Evolutionary conservation across 1,140 invertebrate species (phyloP).

Genomic region (Zaprionus taronus): DNA sequence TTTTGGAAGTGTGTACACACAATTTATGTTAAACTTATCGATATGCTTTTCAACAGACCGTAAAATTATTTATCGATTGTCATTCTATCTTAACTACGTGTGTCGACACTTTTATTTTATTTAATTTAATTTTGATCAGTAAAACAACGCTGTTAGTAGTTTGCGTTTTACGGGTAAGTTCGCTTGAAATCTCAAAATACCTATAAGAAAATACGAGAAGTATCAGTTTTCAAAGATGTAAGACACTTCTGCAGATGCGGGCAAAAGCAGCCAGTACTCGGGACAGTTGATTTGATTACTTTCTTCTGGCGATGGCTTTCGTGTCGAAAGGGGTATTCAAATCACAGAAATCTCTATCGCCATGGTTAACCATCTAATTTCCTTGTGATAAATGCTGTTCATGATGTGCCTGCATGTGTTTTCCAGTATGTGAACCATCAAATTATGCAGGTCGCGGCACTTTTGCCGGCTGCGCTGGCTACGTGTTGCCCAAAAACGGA

Average conservation of each 20-base stretch:
- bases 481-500: constrained; percentile 40
- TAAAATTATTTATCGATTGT: constrained; percentile 24
- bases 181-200: background rate
- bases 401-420: constrained; percentile 11
- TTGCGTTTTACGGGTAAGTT: constrained; percentile 33
- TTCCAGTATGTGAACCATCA: constrained; percentile 20
- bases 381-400: background rate
- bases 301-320: background rate
- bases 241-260: background rate
- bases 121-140: constrained; percentile 38
- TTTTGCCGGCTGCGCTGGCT: constrained; percentile 19
- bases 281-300: constrained; percentile 7
- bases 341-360: constrained; percentile 12
- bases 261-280: constrained; percentile 2
- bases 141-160: constrained; percentile 27
- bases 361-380: constrained; percentile 28
- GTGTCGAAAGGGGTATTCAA: constrained; percentile 5
- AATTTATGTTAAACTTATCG: background rate
- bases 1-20: background rate
- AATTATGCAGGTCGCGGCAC: constrained; percentile 24
- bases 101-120: constrained; percentile 49
- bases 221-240: background rate
- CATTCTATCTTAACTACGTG: constrained; percentile 25
- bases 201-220: background rate
- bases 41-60: background rate